These are phyloP conservation scores for Charadrius vociferus DNA, from an alignment of 2,113 vertebrate genomes.

Conservation along the genomic window DNA sequence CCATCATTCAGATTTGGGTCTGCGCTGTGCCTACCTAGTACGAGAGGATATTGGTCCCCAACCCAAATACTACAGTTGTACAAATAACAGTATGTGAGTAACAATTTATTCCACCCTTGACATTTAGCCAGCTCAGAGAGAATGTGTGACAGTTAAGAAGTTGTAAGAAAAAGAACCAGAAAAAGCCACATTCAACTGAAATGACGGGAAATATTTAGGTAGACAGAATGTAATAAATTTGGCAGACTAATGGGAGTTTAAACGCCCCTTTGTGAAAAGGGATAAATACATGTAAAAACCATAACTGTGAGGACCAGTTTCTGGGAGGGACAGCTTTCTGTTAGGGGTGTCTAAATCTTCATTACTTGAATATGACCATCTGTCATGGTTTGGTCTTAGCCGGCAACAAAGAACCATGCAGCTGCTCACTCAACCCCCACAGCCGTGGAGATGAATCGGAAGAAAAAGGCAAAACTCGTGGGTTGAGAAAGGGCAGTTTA, in stretches of 20 bases:
- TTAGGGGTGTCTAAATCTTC: not conserved
- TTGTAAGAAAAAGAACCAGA: constrained; percentile 59
- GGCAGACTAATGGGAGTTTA: constrained; percentile 42
- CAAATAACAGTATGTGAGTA: not conserved
- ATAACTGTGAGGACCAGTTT: not conserved
- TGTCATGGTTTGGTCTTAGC: too few species aligned
- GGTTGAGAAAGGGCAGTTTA: too few species aligned
- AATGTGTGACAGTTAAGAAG: constrained; percentile 41
- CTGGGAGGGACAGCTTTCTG: not conserved
- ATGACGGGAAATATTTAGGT: constrained; percentile 63
- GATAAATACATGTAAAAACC: constrained; percentile 21
- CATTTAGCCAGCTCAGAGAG: constrained; percentile 47
- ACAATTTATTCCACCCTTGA: constrained; percentile 53
- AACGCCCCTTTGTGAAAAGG: constrained; percentile 31
- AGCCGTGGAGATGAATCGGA: too few species aligned
- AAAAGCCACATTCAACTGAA: constrained; percentile 62
- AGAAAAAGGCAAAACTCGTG: too few species aligned
- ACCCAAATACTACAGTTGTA: not conserved
- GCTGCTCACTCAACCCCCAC: too few species aligned
- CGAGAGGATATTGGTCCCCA: not conserved
- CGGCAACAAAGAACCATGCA: too few species aligned
- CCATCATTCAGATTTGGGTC: constrained; percentile 27
- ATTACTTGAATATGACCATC: not conserved
- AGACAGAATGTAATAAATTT: constrained; percentile 62
- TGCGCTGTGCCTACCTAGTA: not conserved